Conservation (phyloP, 2,113 vertebrate genomes). For the Caloenas nicobarica region DNA sequence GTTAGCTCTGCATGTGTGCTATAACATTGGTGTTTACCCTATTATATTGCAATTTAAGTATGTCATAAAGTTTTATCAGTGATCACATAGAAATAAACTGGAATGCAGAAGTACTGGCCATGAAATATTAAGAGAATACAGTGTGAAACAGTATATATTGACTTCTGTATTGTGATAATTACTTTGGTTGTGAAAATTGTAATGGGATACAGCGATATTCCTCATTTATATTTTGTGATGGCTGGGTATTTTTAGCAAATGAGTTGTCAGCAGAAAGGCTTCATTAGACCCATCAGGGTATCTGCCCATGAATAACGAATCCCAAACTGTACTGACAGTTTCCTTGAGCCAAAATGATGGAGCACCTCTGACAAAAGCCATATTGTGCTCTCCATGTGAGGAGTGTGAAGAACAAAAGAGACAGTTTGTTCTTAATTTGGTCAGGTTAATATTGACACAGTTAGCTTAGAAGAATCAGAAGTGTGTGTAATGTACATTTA, state of each 20-base stretch:
- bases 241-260: constrained; percentile 91
- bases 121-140: constrained; percentile 32
- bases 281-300: constrained; percentile 96
- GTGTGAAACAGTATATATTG: background rate
- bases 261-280: constrained; percentile 91
- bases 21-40: constrained; percentile 85
- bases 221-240: constrained; percentile 75
- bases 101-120: constrained; percentile 33
- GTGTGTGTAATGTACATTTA: constrained; percentile 47
- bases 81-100: constrained; percentile 66
- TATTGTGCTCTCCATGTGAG: constrained; percentile 85
- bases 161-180: constrained; percentile 49
- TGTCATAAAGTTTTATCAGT: constrained; percentile 79
- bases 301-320: constrained; percentile 92
- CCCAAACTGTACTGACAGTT: constrained; percentile 89
- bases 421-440: constrained; percentile 81
- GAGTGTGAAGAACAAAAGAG: constrained; percentile 79
- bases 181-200: constrained; percentile 32
- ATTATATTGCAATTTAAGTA: constrained; percentile 85
- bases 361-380: constrained; percentile 87
- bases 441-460: constrained; percentile 91
- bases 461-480: constrained; percentile 68
- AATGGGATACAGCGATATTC: constrained; percentile 56
- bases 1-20: constrained; percentile 92
- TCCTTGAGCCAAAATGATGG: constrained; percentile 86